phyloP scores from a whole-genome alignment of 2,888 invertebrate genomes.

The Mellilla xanthometata region DNA sequence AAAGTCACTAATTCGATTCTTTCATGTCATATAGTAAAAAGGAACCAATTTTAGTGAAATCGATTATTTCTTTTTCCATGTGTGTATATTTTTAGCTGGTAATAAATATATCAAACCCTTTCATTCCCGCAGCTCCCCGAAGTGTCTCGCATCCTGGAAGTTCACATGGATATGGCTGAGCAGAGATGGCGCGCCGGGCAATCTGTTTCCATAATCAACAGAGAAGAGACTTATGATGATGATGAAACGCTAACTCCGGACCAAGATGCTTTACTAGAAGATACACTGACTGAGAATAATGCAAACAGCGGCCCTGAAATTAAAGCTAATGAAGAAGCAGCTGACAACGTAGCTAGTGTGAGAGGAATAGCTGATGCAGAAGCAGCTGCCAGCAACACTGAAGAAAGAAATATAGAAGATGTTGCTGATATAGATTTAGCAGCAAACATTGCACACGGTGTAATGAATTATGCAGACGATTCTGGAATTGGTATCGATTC shows the following conservation, averaged over 20 bases:
- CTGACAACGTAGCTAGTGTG: neutral
- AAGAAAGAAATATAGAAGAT: neutral
- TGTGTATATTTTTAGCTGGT: too few relatives aligned
- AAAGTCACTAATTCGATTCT: too few relatives aligned
- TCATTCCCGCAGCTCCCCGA: constrained; percentile 56
- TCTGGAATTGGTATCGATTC: constrained; percentile 29
- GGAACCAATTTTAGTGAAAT: too few relatives aligned
- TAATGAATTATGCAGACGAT: constrained; percentile 31
- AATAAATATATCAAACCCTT: neutral
- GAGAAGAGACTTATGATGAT: constrained; percentile 43
- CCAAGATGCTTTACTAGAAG: constrained; percentile 54
- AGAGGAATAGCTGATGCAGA: too few relatives aligned
- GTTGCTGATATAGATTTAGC: neutral
- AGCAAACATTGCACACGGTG: neutral
- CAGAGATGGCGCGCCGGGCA: constrained; percentile 56
- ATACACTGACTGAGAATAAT: constrained; percentile 56
- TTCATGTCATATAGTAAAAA: too few relatives aligned
- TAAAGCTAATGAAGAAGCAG: neutral
- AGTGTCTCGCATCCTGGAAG: constrained; percentile 65
- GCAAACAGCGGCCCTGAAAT: too few relatives aligned
- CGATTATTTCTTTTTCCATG: too few relatives aligned
- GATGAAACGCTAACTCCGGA: constrained; percentile 55
- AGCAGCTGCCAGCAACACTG: neutral
- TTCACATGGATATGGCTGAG: constrained; percentile 62
- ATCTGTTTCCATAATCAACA: constrained; percentile 37